These are phyloP conservation scores for Ondatra zibethicus DNA, from an alignment of 2,113 vertebrate genomes.

Conservation along the genomic window DNA sequence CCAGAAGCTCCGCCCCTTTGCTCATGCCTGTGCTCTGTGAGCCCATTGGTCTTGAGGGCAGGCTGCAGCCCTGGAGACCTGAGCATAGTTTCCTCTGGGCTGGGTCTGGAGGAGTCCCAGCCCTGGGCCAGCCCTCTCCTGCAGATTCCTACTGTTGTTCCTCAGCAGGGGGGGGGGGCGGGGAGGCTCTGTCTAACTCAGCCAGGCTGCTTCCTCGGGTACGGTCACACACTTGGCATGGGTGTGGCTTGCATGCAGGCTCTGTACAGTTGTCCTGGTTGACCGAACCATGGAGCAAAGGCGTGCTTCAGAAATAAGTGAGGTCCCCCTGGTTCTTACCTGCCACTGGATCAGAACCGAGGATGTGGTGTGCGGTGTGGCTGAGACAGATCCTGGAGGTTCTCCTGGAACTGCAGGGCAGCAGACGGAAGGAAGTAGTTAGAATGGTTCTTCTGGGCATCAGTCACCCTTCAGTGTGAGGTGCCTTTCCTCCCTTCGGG, in stretches of 20 bases:
- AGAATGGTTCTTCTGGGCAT: fast-evolving
- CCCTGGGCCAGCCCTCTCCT: background rate
- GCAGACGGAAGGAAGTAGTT: background rate
- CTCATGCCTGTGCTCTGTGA: background rate
- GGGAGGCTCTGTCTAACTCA: background rate
- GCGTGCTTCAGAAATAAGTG: fast-evolving
- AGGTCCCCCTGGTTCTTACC: conserved; percentile 83
- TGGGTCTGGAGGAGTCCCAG: background rate
- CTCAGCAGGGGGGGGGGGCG: background rate
- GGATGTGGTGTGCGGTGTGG: conserved; percentile 95
- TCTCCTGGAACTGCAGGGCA: conserved; percentile 92
- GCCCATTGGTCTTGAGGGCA: background rate
- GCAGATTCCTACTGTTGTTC: fast-evolving
- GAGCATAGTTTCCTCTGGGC: background rate
- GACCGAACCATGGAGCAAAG: fast-evolving
- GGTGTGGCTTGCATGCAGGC: background rate
- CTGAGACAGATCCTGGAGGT: conserved; percentile 92
- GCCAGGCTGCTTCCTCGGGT: background rate
- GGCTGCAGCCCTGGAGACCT: background rate
- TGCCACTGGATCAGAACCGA: conserved; percentile 97
- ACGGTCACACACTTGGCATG: fast-evolving
- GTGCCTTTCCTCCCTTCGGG: background rate
- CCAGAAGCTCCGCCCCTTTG: fast-evolving
- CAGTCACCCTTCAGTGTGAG: fast-evolving
- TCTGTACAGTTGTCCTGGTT: background rate